A percentile compares a stretch with the other conserved stretches of the same genome.
phyloP scores from a whole-genome alignment of 2,888 invertebrate genomes.

The Ormyrus pomaceus region DNA sequence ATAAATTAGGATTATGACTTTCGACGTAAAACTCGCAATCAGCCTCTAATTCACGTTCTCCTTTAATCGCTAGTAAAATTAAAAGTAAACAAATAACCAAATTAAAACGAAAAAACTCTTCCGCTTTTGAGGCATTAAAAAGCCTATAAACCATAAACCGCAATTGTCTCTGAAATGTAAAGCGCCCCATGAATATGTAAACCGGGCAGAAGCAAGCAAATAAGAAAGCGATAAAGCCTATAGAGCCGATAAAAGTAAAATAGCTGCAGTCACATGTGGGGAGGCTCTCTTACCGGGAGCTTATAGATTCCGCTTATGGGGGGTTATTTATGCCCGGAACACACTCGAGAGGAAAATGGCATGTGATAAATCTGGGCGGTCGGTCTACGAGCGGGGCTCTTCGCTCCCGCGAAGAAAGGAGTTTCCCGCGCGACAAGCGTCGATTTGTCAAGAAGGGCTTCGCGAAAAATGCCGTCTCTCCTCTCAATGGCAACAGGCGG shows the following conservation, averaged over 20 bases:
- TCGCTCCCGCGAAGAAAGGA: constrained; percentile 63
- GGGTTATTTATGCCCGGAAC: constrained; percentile 69
- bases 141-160: background rate
- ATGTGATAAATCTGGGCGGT: constrained; percentile 70
- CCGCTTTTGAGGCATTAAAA: no score
- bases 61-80: no score
- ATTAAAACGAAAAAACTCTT: background rate
- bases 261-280: constrained; percentile 11
- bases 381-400: constrained; percentile 52
- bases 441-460: constrained; percentile 75
- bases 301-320: constrained; percentile 70
- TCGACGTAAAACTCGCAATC: no score
- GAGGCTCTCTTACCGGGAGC: background rate
- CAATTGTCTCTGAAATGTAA: constrained; percentile 1
- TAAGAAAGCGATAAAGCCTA: background rate
- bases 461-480: constrained; percentile 61
- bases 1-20: no score
- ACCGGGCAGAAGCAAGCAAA: background rate
- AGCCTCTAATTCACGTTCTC: no score
- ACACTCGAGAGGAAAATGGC: constrained; percentile 64
- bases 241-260: constrained; percentile 22
- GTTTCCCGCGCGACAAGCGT: constrained; percentile 72
- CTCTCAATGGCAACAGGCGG: constrained; percentile 73
- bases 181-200: background rate
- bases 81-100: background rate